Base-by-base conservation (phyloP, 2,113 vertebrate genomes). In the Carollia perspicillata region DNA sequence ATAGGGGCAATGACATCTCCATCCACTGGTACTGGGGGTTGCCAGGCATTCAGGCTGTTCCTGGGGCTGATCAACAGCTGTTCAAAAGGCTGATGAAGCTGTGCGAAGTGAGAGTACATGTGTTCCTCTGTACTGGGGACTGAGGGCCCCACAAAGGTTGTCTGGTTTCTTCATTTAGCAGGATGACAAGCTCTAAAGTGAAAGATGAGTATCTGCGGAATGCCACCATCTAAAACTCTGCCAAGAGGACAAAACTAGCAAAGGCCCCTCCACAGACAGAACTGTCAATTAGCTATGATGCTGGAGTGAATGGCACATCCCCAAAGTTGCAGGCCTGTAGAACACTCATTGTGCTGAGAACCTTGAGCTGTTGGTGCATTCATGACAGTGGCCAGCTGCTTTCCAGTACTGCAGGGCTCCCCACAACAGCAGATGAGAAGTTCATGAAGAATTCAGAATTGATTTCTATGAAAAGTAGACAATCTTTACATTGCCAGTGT, bases 161-260 rank as follows among this genome's bases (percentile, higher is more conserved):
- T 79, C 84, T 37, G 28, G 35, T 40, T 97, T 98, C 86, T 97
- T 97, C 83, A 18, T 79, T 97, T 96, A 95, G 40, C 60, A 68
- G 69, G 55, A 78, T 90, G 96, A 90, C 71, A 69, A 51, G 49
- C 6, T 68, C 16, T 14, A 72, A 97, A 96, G 83, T 93, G 92
- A 95, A 97, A 96, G 93, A 96, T 91, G 74, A 95, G 71, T 55
- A 28, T 85, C 30, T 89, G 49, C 47, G 86, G 63, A 78, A 42
- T 77, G 44, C 23, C 42, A 13, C 58, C 22, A 40, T 72, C 63
- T 63, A 55, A 96, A 93, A 75, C 72, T 92, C 90, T 95, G 81
- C 6, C 9, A 42, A 92, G 68, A 88, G 93, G 86, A 85, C 89
- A 85, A 66, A 30, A 3, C 55, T 80, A 68, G 44, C 55, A 92